phyloP scores from a whole-genome alignment of 2,797 vertebrate species.

The Falco peregrinus region DNA sequence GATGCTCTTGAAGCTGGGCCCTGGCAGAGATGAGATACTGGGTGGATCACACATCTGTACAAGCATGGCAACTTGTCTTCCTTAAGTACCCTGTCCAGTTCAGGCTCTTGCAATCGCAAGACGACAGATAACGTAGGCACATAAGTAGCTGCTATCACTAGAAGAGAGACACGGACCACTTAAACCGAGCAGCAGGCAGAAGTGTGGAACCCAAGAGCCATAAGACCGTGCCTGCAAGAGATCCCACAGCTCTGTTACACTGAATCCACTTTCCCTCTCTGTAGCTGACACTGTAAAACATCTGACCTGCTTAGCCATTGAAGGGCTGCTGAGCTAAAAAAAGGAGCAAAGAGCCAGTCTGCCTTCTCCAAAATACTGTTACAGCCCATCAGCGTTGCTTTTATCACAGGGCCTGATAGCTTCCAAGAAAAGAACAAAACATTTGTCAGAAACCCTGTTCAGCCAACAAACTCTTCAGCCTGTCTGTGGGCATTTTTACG shows the following conservation, averaged over 20 bases:
- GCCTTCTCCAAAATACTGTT: not conserved
- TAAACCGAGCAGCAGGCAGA: not conserved
- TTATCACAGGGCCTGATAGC: conserved; percentile 42
- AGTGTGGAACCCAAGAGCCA: not conserved
- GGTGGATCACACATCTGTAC: not conserved
- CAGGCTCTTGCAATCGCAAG: not conserved
- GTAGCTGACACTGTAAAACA: not conserved
- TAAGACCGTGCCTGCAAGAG: not conserved
- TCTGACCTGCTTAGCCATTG: not conserved
- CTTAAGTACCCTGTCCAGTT: not conserved
- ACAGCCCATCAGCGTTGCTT: not conserved
- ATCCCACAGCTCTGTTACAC: not conserved
- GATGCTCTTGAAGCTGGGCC: not conserved
- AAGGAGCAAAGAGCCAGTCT: not conserved
- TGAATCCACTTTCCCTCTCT: not conserved
- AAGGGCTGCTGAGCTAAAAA: conserved; percentile 29
- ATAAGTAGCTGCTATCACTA: conserved; percentile 10
- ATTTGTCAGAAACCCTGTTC: conserved; percentile 1
- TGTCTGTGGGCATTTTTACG: not conserved
- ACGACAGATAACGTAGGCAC: not conserved
- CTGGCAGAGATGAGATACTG: not conserved
- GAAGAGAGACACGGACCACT: conserved; percentile 24
- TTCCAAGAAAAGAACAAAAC: conserved; percentile 54
- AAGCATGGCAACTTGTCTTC: not conserved
- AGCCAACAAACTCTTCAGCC: conserved; percentile 19